A percentile compares a stretch with the other conserved stretches of the same genome.
Evolutionary conservation across 2,113 vertebrate genomes (phyloP).

Genomic region (Larimichthys polyactis): DNA sequence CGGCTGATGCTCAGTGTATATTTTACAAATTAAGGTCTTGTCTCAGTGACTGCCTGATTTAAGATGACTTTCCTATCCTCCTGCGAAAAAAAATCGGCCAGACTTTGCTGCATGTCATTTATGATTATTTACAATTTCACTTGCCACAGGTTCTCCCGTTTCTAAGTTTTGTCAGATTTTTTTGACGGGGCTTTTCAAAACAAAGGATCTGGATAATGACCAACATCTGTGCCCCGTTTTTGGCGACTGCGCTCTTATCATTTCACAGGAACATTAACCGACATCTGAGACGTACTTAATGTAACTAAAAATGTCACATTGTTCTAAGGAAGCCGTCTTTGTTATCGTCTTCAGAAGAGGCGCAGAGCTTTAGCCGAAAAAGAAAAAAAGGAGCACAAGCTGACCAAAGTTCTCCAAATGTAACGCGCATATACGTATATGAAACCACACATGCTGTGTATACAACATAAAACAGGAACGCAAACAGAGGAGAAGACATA

Average conservation of each 20-base stretch:
- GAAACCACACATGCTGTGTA: not conserved
- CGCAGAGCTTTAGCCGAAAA: slow-evolving; percentile 3
- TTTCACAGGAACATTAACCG: not conserved
- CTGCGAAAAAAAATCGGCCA: not conserved
- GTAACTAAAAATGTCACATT: not conserved
- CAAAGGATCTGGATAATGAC: not conserved
- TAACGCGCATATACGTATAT: slow-evolving; percentile 8
- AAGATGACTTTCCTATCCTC: not conserved
- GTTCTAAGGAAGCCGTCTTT: not conserved
- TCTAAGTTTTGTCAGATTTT: not conserved
- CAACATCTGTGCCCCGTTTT: not conserved
- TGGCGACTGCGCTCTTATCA: not conserved
- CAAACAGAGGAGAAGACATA: slow-evolving; percentile 8
- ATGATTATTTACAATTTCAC: not conserved
- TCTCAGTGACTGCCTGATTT: not conserved
- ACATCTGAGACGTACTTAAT: not conserved
- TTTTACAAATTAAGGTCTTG: slow-evolving; percentile 2
- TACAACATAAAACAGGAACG: not conserved
- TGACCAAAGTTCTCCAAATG: not conserved
- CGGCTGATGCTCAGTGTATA: not conserved
- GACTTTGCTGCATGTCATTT: not conserved
- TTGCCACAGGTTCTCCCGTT: not conserved
- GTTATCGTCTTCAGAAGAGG: not conserved
- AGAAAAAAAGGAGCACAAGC: not conserved
- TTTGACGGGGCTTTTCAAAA: not conserved